These are phyloP conservation scores for Chloroceryle amazona DNA, from an alignment of 2,797 vertebrate genomes.

Conservation along the genomic window DNA sequence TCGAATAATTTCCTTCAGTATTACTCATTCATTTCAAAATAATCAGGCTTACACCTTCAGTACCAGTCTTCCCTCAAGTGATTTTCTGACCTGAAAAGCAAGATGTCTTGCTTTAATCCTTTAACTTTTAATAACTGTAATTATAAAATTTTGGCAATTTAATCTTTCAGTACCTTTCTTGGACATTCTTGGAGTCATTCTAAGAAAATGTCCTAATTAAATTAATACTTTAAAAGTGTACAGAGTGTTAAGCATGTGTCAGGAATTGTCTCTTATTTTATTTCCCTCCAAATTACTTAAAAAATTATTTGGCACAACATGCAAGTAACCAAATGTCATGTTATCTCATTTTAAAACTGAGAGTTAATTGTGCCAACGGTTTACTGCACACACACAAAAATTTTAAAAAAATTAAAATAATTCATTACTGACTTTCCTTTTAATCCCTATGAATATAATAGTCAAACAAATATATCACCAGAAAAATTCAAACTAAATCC, in stretches of 20 bases:
- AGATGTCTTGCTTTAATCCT: not conserved
- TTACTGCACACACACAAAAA: not conserved
- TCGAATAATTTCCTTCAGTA: not conserved
- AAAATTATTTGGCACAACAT: not conserved
- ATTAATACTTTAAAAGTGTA: not conserved
- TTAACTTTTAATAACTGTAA: not conserved
- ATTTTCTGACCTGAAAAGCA: not conserved
- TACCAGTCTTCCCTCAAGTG: not conserved
- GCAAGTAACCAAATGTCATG: not conserved
- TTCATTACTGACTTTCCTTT: not conserved
- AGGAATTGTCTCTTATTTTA: not conserved
- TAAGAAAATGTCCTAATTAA: not conserved
- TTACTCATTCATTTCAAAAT: not conserved
- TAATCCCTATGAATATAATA: not conserved
- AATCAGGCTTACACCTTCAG: not conserved
- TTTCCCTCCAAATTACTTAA: fast-evolving
- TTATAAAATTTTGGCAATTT: not conserved
- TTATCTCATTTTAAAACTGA: not conserved
- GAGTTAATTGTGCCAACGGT: not conserved
- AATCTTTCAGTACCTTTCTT: not conserved
- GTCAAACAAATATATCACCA: not conserved
- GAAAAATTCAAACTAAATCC: not conserved
- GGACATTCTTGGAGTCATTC: not conserved
- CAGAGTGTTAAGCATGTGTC: not conserved
- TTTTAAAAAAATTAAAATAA: not conserved